phyloP scores from a whole-genome alignment of 2,113 vertebrate genomes.

The Nymphicus hollandicus region DNA sequence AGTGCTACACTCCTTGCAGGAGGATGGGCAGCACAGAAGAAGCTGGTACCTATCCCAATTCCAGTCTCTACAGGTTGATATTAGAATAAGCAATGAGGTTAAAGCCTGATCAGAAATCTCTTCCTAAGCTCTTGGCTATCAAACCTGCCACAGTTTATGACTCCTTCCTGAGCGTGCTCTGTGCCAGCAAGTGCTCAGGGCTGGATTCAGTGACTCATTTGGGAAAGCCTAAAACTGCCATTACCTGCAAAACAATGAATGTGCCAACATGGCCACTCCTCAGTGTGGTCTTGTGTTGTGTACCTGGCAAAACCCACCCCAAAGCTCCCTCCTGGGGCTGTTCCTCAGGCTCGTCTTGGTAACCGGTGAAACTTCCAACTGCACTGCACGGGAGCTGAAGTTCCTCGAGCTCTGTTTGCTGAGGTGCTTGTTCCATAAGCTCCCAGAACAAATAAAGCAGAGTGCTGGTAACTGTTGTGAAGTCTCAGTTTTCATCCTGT shows the following conservation, averaged over 20 bases:
- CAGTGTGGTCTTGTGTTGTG: rapidly evolving
- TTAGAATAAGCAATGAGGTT: neutral
- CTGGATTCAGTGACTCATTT: neutral
- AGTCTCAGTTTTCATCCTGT: neutral
- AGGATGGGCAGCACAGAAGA: neutral
- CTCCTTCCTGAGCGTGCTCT: neutral
- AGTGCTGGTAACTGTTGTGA: neutral
- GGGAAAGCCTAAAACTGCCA: neutral
- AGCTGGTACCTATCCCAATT: neutral
- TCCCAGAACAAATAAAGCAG: neutral
- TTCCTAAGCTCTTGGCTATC: neutral
- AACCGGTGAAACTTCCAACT: neutral
- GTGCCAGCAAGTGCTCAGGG: neutral
- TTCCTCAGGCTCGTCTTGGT: neutral
- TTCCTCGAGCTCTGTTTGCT: neutral
- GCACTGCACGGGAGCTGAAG: neutral
- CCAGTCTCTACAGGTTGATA: neutral
- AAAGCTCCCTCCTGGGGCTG: neutral
- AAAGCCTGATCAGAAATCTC: neutral
- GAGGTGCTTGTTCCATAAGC: neutral
- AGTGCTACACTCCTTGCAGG: neutral
- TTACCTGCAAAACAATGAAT: neutral
- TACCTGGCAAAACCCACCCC: neutral
- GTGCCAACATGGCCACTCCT: neutral
- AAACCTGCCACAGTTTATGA: neutral